Evolutionary conservation across 23 tunicate genomes (phyloP).

Genomic region (Halocynthia aurantium): DNA sequence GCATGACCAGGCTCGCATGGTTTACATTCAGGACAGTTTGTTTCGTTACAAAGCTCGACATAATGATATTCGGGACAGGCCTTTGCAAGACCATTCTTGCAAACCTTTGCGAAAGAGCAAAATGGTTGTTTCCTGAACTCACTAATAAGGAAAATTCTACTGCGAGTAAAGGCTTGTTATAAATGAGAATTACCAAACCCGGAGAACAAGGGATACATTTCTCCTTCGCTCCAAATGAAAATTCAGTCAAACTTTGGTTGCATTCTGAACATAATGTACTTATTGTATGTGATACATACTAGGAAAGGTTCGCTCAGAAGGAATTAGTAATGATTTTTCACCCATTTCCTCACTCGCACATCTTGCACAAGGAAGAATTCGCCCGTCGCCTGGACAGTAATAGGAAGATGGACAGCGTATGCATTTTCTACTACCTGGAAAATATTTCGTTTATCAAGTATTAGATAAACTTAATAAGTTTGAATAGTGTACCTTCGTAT

Average conservation of each 20-base stretch:
- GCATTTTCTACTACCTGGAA: too few relatives aligned
- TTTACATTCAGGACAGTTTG: slow-evolving; percentile 18
- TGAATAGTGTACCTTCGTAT: too few relatives aligned
- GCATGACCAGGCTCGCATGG: slow-evolving; percentile 31
- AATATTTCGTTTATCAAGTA: background rate
- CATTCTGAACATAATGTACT: too few relatives aligned
- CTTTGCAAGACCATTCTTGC: slow-evolving; percentile 7
- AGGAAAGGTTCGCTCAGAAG: too few relatives aligned
- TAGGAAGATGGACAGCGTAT: too few relatives aligned
- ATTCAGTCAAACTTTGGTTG: slow-evolving; percentile 4
- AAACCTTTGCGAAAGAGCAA: slow-evolving; percentile 7
- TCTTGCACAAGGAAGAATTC: too few relatives aligned
- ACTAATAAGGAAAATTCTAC: background rate
- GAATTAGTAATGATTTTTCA: too few relatives aligned
- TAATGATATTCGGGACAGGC: slow-evolving; percentile 10
- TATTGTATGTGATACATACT: too few relatives aligned
- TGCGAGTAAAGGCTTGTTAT: too few relatives aligned
- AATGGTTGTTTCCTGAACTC: background rate
- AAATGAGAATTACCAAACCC: slow-evolving; percentile 17
- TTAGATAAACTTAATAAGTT: too few relatives aligned
- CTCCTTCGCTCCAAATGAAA: slow-evolving; percentile 7
- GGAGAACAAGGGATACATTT: slow-evolving; percentile 2
- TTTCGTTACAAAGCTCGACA: slow-evolving; percentile 14
- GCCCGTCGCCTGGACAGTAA: too few relatives aligned
- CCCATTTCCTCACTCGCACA: too few relatives aligned